phyloP scores from a whole-genome alignment of 2,113 vertebrate genomes.

The Buteo buteo region DNA sequence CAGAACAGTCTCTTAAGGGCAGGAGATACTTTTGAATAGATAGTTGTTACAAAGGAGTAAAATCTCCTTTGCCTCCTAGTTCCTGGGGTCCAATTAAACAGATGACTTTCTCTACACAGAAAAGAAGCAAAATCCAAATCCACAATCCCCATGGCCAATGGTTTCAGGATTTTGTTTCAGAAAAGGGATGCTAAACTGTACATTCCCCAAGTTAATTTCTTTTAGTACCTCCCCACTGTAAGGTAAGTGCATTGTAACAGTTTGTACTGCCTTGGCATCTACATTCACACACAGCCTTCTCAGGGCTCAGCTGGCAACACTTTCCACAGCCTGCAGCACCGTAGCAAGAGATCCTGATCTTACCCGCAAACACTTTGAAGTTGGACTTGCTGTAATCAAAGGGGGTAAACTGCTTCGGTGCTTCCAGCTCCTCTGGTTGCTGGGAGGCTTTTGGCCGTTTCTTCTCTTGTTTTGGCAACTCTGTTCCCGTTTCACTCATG shows the following conservation, averaged over 20 bases:
- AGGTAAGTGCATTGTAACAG: neutral
- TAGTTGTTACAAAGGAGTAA: neutral
- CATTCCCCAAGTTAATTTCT: neutral
- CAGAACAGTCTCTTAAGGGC: neutral
- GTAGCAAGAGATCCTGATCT: neutral
- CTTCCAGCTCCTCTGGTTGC: conserved; percentile 53
- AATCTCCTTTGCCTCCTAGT: neutral
- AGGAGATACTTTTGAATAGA: neutral
- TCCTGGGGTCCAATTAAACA: neutral
- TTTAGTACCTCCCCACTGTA: neutral
- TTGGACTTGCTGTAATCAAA: conserved; percentile 92
- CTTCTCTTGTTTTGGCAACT: conserved; percentile 75
- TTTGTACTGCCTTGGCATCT: neutral
- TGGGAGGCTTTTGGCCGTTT: conserved; percentile 76
- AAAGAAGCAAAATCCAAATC: neutral
- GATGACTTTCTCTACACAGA: neutral
- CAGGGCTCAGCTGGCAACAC: neutral
- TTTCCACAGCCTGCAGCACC: neutral
- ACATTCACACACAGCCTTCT: neutral
- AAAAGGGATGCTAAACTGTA: neutral
- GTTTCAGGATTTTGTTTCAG: neutral
- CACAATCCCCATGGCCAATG: neutral
- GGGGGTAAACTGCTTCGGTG: conserved; percentile 76
- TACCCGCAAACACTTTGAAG: conserved; percentile 90
- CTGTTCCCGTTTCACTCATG: conserved; percentile 59